A percentile compares a stretch with the other conserved stretches of the same genome.
These are phyloP conservation scores for Elysia crispata DNA, from an alignment of 2,888 invertebrate species.

Conservation along the genomic window DNA sequence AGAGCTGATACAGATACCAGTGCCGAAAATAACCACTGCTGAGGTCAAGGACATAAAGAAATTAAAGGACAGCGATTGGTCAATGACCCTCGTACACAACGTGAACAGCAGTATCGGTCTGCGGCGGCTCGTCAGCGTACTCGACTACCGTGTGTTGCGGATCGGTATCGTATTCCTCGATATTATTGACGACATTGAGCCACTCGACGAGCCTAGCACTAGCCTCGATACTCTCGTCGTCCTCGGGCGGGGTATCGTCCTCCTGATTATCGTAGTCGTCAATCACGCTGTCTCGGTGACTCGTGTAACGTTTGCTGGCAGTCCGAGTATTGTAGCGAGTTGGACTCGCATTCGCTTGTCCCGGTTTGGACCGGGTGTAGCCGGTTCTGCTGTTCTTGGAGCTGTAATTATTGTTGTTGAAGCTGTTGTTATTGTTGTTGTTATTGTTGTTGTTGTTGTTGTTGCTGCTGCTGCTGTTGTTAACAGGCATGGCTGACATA, in stretches of 20 bases:
- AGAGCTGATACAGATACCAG: background rate
- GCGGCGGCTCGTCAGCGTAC: slow-evolving; percentile 58
- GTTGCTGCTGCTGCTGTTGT: slow-evolving; percentile 9
- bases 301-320: background rate
- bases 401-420: background rate
- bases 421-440: slow-evolving; percentile 9
- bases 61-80: background rate
- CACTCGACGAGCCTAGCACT: slow-evolving; percentile 51
- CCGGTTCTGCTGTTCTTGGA: slow-evolving; percentile 3
- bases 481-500: slow-evolving; percentile 33
- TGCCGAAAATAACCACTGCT: background rate
- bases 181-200: slow-evolving; percentile 53
- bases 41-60: background rate
- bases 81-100: slow-evolving; percentile 60
- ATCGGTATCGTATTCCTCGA: slow-evolving; percentile 50
- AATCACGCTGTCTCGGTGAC: slow-evolving; percentile 1
- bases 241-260: background rate
- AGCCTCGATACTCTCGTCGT: slow-evolving; percentile 46
- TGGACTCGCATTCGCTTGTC: background rate
- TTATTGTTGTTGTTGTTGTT: background rate
- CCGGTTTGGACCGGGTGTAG: slow-evolving; percentile 13
- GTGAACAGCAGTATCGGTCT: slow-evolving; percentile 65
- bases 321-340: slow-evolving; percentile 23
- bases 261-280: background rate
- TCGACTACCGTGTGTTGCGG: slow-evolving; percentile 56